Base-by-base conservation (phyloP, 2,797 vertebrate genomes). In the Novumbra hubbsi region DNA sequence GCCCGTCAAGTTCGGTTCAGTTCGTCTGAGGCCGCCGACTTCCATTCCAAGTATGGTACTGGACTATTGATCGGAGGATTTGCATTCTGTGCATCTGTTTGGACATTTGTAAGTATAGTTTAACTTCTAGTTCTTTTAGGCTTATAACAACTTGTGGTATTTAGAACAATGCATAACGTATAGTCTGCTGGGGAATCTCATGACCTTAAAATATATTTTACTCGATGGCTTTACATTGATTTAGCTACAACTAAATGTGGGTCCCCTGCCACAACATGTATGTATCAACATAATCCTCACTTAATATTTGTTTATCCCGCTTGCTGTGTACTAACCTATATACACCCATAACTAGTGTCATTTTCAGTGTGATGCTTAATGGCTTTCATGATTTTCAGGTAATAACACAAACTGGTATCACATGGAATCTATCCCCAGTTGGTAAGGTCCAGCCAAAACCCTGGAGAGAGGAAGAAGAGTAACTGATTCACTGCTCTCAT, bases 381-480 rank as follows among this genome's bases (percentile, higher is more conserved):
- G 38, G 17, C 30, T 48, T 9, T 76, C 28, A 24, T 34, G 57
- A 19, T 57, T 45, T 80, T 24, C 80, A 95, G 94, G 92, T 95
- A 14, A 0, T 86, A 73, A 94, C 93, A 80, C 90, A 90, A 65
- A 90, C 91, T 4, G 93, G 92, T 62, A 92, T 95, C 41, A 68
- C 78, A 45, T 95, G 93, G 94, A 93, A 93, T 72, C 0, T 87
- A 62, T 95, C 94, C 6, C 94, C 94, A 0, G 72, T 94, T 0
- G 90, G 93, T 16, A 94, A 79, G 76, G 1, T 94, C 9, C 86
- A 77, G 77, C 94, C 94, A 32, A 90, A 91, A 78, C 15, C 63
- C 4, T 95, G 93, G 93, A 90, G 84, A 45, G 41, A 48, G 52
- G 75, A 64, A 0, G 89, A 89, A 64, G 91, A 93, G 77, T 88